These are phyloP conservation scores for Exaiptasia diaphana DNA, from an alignment of 64 coral and sea anemone species.

Conservation along the genomic window DNA sequence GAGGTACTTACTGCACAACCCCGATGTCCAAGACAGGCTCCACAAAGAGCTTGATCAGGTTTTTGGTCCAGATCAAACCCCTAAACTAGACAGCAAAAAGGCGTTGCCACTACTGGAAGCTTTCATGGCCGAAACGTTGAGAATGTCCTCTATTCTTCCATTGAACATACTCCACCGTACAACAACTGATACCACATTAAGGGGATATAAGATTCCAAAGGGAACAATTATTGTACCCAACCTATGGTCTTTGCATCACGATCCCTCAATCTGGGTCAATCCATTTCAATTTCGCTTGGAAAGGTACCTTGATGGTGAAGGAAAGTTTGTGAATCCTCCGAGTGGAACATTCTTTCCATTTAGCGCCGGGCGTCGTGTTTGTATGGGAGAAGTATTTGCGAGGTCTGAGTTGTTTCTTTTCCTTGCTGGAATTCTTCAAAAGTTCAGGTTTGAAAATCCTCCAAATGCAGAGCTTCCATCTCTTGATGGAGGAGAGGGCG, in stretches of 20 bases:
- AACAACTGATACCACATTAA: slow-evolving; percentile 23
- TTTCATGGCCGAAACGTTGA: slow-evolving; percentile 46
- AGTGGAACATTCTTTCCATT: slow-evolving; percentile 40
- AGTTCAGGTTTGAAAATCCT: slow-evolving; percentile 52
- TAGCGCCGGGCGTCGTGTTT: slow-evolving; percentile 30
- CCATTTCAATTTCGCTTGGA: slow-evolving; percentile 34
- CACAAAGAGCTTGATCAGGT: slow-evolving; percentile 62
- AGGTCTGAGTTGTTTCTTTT: slow-evolving; percentile 51
- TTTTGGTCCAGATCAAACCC: slow-evolving; percentile 4
- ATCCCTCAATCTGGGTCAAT: slow-evolving; percentile 43
- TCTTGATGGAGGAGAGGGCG: slow-evolving; percentile 1
- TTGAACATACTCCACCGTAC: slow-evolving; percentile 33
- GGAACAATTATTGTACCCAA: slow-evolving; percentile 41
- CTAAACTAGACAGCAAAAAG: slow-evolving; percentile 2
- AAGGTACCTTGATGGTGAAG: slow-evolving; percentile 57
- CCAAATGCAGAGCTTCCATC: slow-evolving; percentile 19
- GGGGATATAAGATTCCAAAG: slow-evolving; percentile 55
- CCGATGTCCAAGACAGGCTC: slow-evolving; percentile 34
- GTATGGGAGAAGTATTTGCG: slow-evolving; percentile 58
- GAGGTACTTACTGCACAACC: slow-evolving; percentile 37
- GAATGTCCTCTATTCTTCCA: slow-evolving; percentile 19
- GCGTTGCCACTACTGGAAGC: slow-evolving; percentile 45
- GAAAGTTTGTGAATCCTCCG: slow-evolving; percentile 42
- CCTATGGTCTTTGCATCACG: slow-evolving; percentile 66
- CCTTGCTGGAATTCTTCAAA: slow-evolving; percentile 42